Evolutionary conservation across 2,888 invertebrate genomes (phyloP), one percentile per base, ranked within the genome.

Genomic region (Strigamia transsilvanica): DNA sequence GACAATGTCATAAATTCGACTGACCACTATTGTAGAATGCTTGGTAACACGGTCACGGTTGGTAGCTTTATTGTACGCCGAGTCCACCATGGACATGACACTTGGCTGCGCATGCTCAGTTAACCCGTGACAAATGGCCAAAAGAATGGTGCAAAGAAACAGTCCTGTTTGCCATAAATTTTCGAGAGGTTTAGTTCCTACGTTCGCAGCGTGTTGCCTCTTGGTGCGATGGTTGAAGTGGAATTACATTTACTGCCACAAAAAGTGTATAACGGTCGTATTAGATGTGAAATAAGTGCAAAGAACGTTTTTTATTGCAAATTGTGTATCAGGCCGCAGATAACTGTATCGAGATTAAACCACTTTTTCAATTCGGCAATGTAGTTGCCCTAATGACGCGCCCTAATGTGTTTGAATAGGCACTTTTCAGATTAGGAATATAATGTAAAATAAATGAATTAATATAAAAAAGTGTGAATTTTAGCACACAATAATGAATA

Each of bases 1-100:
- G 73, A 73, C 73, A 73, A 73, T 73, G 73, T 73, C 73, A 73
- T 73, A 73, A 73, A 73, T 73, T 73, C 73, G 73, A 73, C 73
- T 73, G 73, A 73, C 73, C 73, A 73, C 73, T 73, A 73, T 73
- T 73, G 73, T 73, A 73, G 73, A 73, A 73, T 73, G 73, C 73
- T 73, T 73, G 73, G 73, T 73, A 73, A 73, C 73, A 73, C 73
- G 73, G 73, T 73, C 73, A 73, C 73, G 73, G 73, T 73, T 73
- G 73, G 73, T 73, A 73, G 73, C 73, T 73, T 73, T 73, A 73
- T 73, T 73, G 73, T 73, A 73, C 73, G 32, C 73, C 73, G 73
- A 73, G 73, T 73, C 73, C 73, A 73, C 73, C 73, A 73, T 73
- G 73, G 73, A 73, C 73, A 73, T 73, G 73, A 73, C 73, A 73